phyloP scores from a whole-genome alignment of 1,140 invertebrate species.

The Camponotus vicinus region DNA sequence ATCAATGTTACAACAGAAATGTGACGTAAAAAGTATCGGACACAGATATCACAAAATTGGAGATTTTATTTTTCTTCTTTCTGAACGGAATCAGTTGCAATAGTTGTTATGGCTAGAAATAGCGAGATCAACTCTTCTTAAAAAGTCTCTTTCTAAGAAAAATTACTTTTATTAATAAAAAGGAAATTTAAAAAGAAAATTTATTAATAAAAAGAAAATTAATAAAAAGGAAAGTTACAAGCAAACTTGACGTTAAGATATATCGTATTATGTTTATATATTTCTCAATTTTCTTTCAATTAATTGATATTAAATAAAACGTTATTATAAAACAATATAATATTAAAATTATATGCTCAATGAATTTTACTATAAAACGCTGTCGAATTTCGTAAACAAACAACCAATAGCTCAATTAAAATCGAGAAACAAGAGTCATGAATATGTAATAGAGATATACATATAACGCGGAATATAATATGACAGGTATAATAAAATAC shows the following conservation, averaged over 20 bases:
- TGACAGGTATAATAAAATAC: not conserved
- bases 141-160: not conserved
- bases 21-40: conserved; percentile 23
- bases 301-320: conserved; percentile 34
- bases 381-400: conserved; percentile 23
- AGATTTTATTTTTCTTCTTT: conserved; percentile 49
- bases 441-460: conserved; percentile 35
- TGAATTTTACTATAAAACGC: conserved; percentile 3
- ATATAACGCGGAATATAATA: not conserved
- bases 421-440: conserved; percentile 5
- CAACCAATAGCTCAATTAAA: conserved; percentile 24
- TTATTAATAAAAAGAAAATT: not conserved
- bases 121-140: not conserved
- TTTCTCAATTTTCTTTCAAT: conserved; percentile 11
- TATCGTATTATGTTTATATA: not conserved
- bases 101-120: not conserved
- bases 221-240: not conserved
- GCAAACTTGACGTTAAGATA: not conserved
- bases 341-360: not conserved
- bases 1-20: conserved; percentile 24
- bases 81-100: conserved; percentile 25
- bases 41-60: conserved; percentile 38
- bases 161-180: not conserved
- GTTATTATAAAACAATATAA: not conserved
- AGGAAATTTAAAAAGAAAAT: not conserved